Evolutionary conservation across 1,140 invertebrate genomes (phyloP).

Genomic region (Prorops nasuta): DNA sequence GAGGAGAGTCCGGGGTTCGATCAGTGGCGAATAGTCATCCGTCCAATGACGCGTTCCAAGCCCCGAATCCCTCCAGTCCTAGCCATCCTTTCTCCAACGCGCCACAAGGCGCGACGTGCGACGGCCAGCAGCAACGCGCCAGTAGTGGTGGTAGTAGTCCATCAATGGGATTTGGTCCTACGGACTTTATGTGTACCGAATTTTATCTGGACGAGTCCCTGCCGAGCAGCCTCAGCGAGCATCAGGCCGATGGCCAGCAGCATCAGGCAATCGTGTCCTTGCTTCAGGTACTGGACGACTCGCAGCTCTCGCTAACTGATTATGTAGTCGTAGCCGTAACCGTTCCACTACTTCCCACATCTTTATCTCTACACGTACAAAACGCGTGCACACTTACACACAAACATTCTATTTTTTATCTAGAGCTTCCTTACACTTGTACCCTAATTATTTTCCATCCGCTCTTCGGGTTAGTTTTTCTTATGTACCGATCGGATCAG

Average conservation of each 20-base stretch:
- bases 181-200: slow-evolving; percentile 75
- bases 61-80: slow-evolving; percentile 38
- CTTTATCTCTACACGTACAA: slow-evolving; percentile 4
- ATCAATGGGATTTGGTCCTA: slow-evolving; percentile 37
- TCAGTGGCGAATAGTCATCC: slow-evolving; percentile 2
- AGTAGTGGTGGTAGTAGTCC: slow-evolving; percentile 45
- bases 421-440: no score
- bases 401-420: no score
- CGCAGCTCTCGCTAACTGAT: slow-evolving; percentile 42
- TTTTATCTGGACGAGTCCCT: slow-evolving; percentile 85
- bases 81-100: slow-evolving; percentile 18
- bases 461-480: no score
- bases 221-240: slow-evolving; percentile 66
- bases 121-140: slow-evolving; percentile 40
- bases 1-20: slow-evolving; percentile 12
- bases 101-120: slow-evolving; percentile 37
- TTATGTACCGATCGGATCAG: no score
- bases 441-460: no score
- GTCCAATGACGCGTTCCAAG: slow-evolving; percentile 30
- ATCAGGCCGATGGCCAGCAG: slow-evolving; percentile 61
- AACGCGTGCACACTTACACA: no score
- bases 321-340: slow-evolving; percentile 46
- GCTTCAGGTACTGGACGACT: slow-evolving; percentile 60
- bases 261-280: slow-evolving; percentile 67
- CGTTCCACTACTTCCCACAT: slow-evolving; percentile 31